Evolutionary conservation across 2,888 invertebrate genomes (phyloP).

Genomic region (Thelaira solivaga): DNA sequence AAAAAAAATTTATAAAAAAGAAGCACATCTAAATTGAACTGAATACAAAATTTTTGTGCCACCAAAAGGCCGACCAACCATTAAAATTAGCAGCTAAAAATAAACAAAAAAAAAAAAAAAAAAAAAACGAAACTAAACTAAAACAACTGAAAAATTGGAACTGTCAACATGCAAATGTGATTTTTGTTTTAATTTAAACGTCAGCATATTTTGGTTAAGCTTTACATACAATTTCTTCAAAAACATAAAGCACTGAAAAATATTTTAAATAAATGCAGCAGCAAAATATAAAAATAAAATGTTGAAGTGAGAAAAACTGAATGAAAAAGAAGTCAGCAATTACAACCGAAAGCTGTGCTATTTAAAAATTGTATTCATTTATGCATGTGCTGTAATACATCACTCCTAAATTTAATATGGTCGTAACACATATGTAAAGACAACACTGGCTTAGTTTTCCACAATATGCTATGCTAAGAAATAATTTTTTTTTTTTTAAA

Average conservation of each 20-base stretch:
- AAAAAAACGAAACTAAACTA: no score
- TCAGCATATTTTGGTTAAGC: slow-evolving; percentile 20
- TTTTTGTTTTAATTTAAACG: slow-evolving; percentile 33
- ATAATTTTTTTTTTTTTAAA: no score
- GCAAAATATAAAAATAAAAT: slow-evolving; percentile 31
- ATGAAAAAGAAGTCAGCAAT: not conserved
- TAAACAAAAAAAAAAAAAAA: slow-evolving; percentile 16
- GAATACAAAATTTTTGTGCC: slow-evolving; percentile 2
- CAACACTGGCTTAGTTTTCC: no score
- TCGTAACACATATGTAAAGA: no score
- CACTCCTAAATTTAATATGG: no score
- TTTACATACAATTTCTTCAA: not conserved
- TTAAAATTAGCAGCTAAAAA: slow-evolving; percentile 16
- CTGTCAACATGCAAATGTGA: slow-evolving; percentile 51
- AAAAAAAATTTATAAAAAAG: no score
- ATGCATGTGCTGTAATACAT: no score
- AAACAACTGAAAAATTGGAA: slow-evolving; percentile 54
- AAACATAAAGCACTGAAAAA: not conserved
- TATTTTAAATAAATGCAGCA: not conserved
- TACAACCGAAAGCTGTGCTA: no score
- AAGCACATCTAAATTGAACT: slow-evolving; percentile 12
- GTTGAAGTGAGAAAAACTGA: no score
- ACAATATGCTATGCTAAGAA: no score
- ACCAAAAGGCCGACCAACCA: slow-evolving; percentile 16
- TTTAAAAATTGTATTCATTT: no score